phyloP scores from a whole-genome alignment of 1,140 invertebrate genomes.

The Daktulosphaira vitifoliae region DNA sequence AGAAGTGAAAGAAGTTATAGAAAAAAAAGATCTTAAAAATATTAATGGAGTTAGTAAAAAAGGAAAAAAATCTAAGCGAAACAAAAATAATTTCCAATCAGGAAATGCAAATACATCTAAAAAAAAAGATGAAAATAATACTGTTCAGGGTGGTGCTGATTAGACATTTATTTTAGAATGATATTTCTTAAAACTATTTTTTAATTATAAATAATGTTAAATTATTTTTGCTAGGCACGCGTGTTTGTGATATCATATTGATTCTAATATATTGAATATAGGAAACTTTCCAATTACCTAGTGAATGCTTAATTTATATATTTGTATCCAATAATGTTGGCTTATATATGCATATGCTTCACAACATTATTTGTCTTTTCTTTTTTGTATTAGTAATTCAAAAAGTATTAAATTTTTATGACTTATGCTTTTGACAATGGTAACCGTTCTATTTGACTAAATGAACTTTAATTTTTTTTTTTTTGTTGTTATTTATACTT shows the following conservation, averaged over 20 bases:
- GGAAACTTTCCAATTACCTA: neutral
- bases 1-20: slow-evolving; percentile 16
- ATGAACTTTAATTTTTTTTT: neutral
- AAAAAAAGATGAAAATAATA: neutral
- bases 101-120: neutral
- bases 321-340: neutral
- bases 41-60: neutral
- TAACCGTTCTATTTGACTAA: slow-evolving; percentile 3
- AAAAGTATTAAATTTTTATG: slow-evolving; percentile 12
- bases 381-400: neutral
- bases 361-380: neutral
- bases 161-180: slow-evolving; percentile 1
- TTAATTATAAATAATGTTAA: slow-evolving; percentile 7
- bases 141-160: neutral
- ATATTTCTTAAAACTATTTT: neutral
- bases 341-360: neutral
- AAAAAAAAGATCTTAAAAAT: slow-evolving; percentile 1
- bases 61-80: no score
- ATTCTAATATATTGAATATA: no score
- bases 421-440: slow-evolving; percentile 1
- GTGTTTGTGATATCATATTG: neutral
- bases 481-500: slow-evolving; percentile 27
- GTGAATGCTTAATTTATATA: slow-evolving; percentile 16
- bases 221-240: neutral
- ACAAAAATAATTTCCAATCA: no score